These are phyloP conservation scores for Bostrychus sinensis DNA, from an alignment of 2,113 vertebrate species.

Conservation along the genomic window DNA sequence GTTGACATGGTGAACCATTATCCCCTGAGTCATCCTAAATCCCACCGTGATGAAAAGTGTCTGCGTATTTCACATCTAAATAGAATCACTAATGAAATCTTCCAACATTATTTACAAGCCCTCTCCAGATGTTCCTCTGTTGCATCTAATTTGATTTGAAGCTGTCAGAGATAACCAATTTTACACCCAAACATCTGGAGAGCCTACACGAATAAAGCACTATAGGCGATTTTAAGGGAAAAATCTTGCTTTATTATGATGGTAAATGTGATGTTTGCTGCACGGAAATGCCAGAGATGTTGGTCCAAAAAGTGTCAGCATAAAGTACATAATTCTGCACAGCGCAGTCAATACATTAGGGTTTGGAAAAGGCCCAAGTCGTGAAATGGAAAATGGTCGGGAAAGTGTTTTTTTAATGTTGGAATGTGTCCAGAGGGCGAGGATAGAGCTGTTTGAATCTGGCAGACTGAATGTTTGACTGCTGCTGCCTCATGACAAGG, in stretches of 20 bases:
- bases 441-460: slow-evolving; percentile 18
- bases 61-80: background rate
- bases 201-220: background rate
- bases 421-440: slow-evolving; percentile 28
- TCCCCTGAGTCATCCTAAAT: background rate
- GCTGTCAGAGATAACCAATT: slow-evolving; percentile 3
- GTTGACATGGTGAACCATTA: slow-evolving; percentile 22
- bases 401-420: slow-evolving; percentile 17
- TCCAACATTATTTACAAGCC: background rate
- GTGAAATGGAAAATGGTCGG: slow-evolving; percentile 37
- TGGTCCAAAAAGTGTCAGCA: slow-evolving; percentile 31
- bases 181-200: slow-evolving; percentile 10
- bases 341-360: slow-evolving; percentile 28
- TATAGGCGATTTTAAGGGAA: background rate
- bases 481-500: slow-evolving; percentile 21
- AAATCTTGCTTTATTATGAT: background rate
- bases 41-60: slow-evolving; percentile 10
- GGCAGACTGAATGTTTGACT: background rate
- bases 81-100: slow-evolving; percentile 6
- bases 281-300: background rate
- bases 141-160: slow-evolving; percentile 12
- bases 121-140: slow-evolving; percentile 6
- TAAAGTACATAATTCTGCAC: slow-evolving; percentile 22
- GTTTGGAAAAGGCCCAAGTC: slow-evolving; percentile 44
- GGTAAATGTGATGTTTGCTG: slow-evolving; percentile 18